Evolutionary conservation across 2,113 vertebrate genomes (phyloP), one percentile per base, ranked within the genome.

Genomic region (Catharus fuscescens): DNA sequence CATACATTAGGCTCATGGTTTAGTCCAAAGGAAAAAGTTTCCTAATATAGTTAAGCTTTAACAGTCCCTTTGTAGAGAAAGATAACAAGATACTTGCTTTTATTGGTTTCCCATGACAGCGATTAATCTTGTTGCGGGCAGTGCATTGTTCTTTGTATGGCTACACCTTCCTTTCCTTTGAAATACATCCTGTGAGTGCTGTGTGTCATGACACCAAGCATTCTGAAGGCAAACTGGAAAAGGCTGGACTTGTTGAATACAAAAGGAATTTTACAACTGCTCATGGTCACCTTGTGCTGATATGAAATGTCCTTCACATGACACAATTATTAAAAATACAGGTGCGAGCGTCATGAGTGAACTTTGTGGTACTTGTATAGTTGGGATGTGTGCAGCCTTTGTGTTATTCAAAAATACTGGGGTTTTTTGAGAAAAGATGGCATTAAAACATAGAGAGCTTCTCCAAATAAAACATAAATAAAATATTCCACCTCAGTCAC

Each of bases 21-120:
- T 70, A 94, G 70, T 93, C 77, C 95, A 95, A 93, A 96, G 79
- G 90, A 97, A 92, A 96, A 93, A 93, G 86, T 93, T 95, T 94
- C 95, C 95, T 87, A 81, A 78, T 36, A 7, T 61, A 80, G 96
- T 96, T 96, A 96, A 96, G 93, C 86, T 96, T 97, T 96, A 97
- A 95, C 92, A 71, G 76, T 86, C 48, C 59, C 61, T 95, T 80
- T 82, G 88, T 86, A 83, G 92, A 73, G 88, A 74, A 78, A 95
- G 95, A 97, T 96, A 93, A 78, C 53, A n/a, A 83, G 67, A 86
- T 88, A 34, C 56, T 88, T 73, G 76, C 73, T 97, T 95, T 93
- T 86, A 93, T 83, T 95, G 76, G 85, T 95, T 90, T 94, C 61
- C 48, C 65, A 6, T 64, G 88, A 54, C 86, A 69, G 86, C 10